These are phyloP conservation scores for Augochlorella aurata DNA, from an alignment of 2,888 invertebrate genomes.

Conservation along the genomic window DNA sequence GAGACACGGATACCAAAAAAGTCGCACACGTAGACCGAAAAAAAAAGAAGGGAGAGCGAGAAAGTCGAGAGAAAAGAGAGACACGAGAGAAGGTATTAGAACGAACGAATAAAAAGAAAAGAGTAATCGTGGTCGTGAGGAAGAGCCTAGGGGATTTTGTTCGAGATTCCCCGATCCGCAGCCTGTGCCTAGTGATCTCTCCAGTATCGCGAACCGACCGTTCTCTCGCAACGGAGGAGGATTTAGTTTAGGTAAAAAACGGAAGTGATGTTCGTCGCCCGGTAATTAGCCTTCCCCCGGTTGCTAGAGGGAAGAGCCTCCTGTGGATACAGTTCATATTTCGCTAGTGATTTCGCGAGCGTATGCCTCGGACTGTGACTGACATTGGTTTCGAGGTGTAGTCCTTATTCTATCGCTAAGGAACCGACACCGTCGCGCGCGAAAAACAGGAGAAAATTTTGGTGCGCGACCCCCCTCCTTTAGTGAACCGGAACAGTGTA, in stretches of 20 bases:
- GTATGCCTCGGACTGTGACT: constrained; percentile 30
- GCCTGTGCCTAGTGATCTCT: constrained; percentile 49
- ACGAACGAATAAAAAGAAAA: neutral
- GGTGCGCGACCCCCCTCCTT: constrained; percentile 36
- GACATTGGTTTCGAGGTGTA: constrained; percentile 43
- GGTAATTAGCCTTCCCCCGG: neutral
- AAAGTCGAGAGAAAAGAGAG: neutral
- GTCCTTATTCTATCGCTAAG: constrained; percentile 50
- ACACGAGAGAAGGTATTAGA: neutral
- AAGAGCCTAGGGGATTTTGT: constrained; percentile 41
- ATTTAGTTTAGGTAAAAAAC: constrained; percentile 37
- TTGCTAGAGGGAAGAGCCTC: constrained; percentile 5
- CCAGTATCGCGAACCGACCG: constrained; percentile 11
- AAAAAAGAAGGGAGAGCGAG: neutral
- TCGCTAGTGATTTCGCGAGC: constrained; percentile 39
- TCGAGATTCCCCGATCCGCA: constrained; percentile 20
- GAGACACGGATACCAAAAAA: neutral
- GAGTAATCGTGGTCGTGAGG: constrained; percentile 43
- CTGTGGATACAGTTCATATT: constrained; percentile 37
- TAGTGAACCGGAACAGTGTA: constrained; percentile 53
- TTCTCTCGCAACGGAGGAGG: constrained; percentile 3
- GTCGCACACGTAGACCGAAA: neutral
- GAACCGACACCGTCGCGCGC: constrained; percentile 29
- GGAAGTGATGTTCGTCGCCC: constrained; percentile 42
- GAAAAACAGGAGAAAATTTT: constrained; percentile 23